Percentiles rank a stretch among this genome's conserved stretches.
Evolutionary conservation across 2,113 vertebrate genomes (phyloP).

Genomic region (Prunella himalayana): DNA sequence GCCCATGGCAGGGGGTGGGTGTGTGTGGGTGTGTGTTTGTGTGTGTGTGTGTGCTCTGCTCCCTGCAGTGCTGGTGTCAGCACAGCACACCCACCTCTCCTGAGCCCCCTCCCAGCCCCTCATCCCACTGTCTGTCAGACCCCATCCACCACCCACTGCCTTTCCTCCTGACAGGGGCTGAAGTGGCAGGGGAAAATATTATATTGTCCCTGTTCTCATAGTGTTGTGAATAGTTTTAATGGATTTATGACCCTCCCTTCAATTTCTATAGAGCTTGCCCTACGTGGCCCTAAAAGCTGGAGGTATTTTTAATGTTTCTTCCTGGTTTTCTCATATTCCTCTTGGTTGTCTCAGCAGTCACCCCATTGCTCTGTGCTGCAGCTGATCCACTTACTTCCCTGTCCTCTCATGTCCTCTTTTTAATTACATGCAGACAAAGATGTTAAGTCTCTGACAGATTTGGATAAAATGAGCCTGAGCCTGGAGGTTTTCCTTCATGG

Average conservation of each 20-base stretch:
- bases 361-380: neutral
- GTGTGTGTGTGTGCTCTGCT: neutral
- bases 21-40: too few species aligned
- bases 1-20: rapidly evolving
- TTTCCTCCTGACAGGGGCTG: neutral
- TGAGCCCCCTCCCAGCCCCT: neutral
- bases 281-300: neutral
- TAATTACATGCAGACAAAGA: neutral
- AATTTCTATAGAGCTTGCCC: neutral
- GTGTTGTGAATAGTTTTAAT: neutral
- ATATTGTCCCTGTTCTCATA: neutral
- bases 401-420: neutral
- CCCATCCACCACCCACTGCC: rapidly evolving
- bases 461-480: neutral
- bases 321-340: neutral
- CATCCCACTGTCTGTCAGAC: neutral
- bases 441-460: neutral
- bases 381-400: neutral
- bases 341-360: neutral
- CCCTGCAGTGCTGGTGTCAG: rapidly evolving
- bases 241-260: neutral
- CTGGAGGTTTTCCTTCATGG: neutral
- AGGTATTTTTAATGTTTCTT: neutral
- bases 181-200: neutral
- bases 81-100: neutral